Conservation (phyloP, 2,113 vertebrate genomes). For the Gobio gobio region DNA sequence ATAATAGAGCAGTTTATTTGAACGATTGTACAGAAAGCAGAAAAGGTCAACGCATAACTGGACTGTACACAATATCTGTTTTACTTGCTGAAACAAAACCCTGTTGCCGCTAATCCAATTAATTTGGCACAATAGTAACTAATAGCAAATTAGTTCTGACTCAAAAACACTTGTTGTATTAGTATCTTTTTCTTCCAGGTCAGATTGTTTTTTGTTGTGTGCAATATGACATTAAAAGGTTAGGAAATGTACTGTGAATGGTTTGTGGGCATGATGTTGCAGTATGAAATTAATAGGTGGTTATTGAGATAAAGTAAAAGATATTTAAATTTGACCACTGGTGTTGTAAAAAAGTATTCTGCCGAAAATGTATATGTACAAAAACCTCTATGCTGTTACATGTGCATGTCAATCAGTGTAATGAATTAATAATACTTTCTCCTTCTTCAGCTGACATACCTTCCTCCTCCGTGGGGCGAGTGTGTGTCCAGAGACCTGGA, state of each 20-base stretch:
- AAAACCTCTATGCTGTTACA: not conserved
- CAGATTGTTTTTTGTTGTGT: not conserved
- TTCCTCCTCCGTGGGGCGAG: slow-evolving; percentile 97
- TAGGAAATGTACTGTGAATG: not conserved
- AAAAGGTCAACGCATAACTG: not conserved
- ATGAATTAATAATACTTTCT: not conserved
- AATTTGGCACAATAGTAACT: not conserved
- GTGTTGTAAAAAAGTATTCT: not conserved
- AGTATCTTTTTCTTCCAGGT: not conserved
- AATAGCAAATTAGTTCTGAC: not conserved
- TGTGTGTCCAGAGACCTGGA: slow-evolving; percentile 90
- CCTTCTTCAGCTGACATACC: slow-evolving; percentile 85
- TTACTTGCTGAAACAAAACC: not conserved
- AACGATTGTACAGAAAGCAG: not conserved
- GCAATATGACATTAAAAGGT: not conserved
- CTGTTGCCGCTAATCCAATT: not conserved
- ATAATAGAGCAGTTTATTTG: not conserved
- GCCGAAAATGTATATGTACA: not conserved
- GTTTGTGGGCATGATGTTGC: not conserved
- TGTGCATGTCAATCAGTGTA: not conserved
- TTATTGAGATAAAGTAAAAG: not conserved
- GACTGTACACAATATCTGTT: not conserved
- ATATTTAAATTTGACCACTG: not conserved
- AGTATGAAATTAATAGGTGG: not conserved
- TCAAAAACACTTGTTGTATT: not conserved